Evolutionary conservation across 2,113 vertebrate genomes (phyloP).

Genomic region (Galemys pyrenaicus): DNA sequence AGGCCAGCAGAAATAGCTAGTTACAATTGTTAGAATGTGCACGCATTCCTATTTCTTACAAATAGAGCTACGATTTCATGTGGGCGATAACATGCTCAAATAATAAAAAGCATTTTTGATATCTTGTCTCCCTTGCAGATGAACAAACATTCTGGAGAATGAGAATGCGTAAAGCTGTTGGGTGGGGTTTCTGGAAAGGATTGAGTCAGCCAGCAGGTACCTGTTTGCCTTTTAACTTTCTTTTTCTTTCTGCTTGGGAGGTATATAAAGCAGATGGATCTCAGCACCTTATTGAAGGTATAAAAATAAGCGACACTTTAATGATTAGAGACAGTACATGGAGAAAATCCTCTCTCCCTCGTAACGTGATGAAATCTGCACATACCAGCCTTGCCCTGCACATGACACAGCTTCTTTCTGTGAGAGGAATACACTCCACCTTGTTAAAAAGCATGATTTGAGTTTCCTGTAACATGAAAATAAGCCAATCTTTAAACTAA

Average conservation of each 20-base stretch:
- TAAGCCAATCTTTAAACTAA: not conserved
- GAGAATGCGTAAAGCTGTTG: not conserved
- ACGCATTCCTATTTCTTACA: not conserved
- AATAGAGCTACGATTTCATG: not conserved
- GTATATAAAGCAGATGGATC: not conserved
- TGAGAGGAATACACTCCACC: not conserved
- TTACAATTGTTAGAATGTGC: too few species aligned
- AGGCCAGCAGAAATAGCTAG: not conserved
- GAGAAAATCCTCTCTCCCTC: not conserved
- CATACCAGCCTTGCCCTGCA: not conserved
- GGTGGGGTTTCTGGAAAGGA: not conserved
- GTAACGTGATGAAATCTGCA: not conserved
- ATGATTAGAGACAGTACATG: not conserved
- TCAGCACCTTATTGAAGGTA: not conserved
- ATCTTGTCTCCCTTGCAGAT: not conserved
- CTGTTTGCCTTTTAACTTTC: not conserved
- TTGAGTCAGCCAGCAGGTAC: not conserved
- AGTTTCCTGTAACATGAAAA: not conserved
- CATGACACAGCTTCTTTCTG: not conserved
- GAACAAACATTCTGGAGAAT: not conserved
- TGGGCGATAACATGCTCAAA: not conserved
- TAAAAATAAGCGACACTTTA: not conserved
- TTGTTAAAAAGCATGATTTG: not conserved
- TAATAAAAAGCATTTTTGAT: not conserved
- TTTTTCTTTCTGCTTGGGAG: not conserved